A percentile compares a stretch with the other conserved stretches of the same genome.
Conservation (phyloP, 2,797 vertebrate genomes). For the Lagorchestes hirsutus region DNA sequence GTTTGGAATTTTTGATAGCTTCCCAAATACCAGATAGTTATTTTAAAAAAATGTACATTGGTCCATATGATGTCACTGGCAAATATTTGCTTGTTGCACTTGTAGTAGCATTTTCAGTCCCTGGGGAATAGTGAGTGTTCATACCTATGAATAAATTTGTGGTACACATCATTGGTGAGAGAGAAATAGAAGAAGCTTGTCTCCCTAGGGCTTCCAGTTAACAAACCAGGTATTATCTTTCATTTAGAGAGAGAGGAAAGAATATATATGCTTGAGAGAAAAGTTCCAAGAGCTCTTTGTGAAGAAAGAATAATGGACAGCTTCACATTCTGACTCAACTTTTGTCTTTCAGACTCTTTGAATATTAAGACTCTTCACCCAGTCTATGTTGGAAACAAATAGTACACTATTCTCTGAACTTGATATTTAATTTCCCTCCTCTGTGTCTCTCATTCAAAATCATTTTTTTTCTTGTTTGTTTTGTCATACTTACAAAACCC, state of each 20-base stretch:
- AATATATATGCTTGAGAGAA: neutral
- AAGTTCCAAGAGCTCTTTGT: neutral
- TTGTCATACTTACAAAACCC: neutral
- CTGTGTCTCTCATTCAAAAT: neutral
- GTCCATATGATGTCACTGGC: neutral
- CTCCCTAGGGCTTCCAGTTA: neutral
- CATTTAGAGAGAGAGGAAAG: neutral
- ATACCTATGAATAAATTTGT: neutral
- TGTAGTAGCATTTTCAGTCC: neutral
- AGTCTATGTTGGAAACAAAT: neutral
- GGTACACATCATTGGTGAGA: neutral
- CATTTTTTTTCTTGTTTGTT: neutral
- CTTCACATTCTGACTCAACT: neutral
- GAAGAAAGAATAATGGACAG: neutral
- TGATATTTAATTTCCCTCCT: neutral
- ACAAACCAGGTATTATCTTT: neutral
- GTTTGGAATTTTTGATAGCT: neutral
- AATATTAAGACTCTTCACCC: neutral
- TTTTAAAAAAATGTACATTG: neutral
- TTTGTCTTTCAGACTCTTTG: neutral
- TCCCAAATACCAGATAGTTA: neutral
- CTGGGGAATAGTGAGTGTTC: neutral
- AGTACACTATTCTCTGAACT: neutral
- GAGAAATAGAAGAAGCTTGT: neutral
- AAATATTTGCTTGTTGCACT: neutral